These are phyloP conservation scores for Achlya flavicornis DNA, from an alignment of 2,888 invertebrate genomes.

Conservation along the genomic window DNA sequence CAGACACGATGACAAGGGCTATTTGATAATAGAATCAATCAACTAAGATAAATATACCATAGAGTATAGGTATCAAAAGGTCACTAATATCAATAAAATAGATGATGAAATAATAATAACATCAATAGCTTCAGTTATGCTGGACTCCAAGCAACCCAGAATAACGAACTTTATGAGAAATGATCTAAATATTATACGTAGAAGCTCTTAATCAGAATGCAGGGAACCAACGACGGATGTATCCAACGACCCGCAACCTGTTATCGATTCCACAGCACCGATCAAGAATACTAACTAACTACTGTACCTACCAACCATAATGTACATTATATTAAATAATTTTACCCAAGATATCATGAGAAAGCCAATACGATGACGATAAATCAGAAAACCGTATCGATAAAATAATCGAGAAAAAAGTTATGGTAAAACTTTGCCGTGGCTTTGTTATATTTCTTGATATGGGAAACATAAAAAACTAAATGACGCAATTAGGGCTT, in stretches of 20 bases:
- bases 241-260: slow-evolving; percentile 21
- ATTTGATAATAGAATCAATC: not conserved
- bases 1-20: not conserved
- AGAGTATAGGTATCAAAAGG: too few species aligned
- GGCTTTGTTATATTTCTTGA: not conserved
- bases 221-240: slow-evolving; percentile 31
- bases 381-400: not conserved
- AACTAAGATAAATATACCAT: not conserved
- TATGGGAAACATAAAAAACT: not conserved
- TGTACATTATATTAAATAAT: not conserved
- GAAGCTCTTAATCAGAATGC: slow-evolving; percentile 32
- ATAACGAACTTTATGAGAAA: not conserved
- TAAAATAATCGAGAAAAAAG: slow-evolving; percentile 6
- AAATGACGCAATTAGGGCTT: slow-evolving; percentile 4
- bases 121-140: not conserved
- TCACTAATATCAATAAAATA: too few species aligned
- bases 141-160: not conserved
- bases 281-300: slow-evolving; percentile 22
- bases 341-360: slow-evolving; percentile 1
- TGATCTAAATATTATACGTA: not conserved
- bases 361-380: not conserved
- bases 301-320: slow-evolving; percentile 6
- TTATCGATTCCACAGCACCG: slow-evolving; percentile 21
- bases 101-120: too few species aligned
- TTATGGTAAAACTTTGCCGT: not conserved